Conservation (phyloP, 2,888 invertebrate species). For the Oligia fasciuncula region DNA sequence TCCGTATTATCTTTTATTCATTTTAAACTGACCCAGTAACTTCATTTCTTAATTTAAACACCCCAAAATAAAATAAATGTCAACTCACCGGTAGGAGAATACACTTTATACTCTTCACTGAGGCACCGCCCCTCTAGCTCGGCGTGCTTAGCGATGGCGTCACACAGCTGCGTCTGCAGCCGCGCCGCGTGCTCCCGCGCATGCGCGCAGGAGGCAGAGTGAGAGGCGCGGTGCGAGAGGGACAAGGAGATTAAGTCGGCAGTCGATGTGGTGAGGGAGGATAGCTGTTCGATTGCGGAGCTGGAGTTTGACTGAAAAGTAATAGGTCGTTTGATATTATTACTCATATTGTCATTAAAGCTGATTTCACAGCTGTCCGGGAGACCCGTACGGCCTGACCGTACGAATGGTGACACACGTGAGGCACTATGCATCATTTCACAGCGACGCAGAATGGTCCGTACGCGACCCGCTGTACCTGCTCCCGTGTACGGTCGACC, state of each 20-base stretch:
- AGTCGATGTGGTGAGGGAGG: constrained; percentile 38
- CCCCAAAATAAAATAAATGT: background rate
- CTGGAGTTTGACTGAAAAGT: constrained; percentile 64
- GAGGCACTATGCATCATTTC: no score
- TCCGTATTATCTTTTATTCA: background rate
- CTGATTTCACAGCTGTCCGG: no score
- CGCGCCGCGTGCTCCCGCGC: constrained; percentile 34
- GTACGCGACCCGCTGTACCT: no score
- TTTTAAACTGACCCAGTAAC: background rate
- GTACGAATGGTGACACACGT: no score
- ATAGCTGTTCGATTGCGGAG: constrained; percentile 51
- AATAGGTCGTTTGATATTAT: background rate
- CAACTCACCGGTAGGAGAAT: constrained; percentile 82
- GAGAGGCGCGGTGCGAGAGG: background rate
- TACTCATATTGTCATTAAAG: background rate
- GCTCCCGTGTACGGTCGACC: no score
- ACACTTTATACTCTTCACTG: constrained; percentile 78
- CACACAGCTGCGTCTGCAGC: constrained; percentile 52
- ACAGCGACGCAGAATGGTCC: no score
- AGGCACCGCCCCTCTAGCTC: constrained; percentile 76
- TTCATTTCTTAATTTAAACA: background rate
- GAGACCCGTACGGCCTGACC: no score
- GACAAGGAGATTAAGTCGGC: constrained; percentile 5
- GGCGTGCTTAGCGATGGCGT: constrained; percentile 60
- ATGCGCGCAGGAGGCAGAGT: background rate